phyloP scores from a whole-genome alignment of 2,888 invertebrate species.

The Agriopis marginaria region DNA sequence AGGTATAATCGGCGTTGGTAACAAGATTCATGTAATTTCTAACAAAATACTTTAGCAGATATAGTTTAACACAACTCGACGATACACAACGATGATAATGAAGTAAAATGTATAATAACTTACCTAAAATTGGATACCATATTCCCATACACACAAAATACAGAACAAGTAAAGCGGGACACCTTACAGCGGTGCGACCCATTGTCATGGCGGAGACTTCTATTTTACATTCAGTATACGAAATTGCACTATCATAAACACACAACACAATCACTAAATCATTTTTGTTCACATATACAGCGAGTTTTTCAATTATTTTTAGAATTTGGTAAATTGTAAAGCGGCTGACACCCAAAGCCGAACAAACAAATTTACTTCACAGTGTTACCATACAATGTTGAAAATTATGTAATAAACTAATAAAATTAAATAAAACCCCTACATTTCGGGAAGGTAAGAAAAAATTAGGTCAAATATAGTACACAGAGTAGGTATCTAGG shows the following conservation, averaged over 20 bases:
- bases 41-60: slow-evolving; percentile 14
- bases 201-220: slow-evolving; percentile 83
- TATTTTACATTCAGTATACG: slow-evolving; percentile 71
- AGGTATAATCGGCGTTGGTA: slow-evolving; percentile 23
- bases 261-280: slow-evolving; percentile 73
- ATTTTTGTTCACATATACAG: slow-evolving; percentile 71
- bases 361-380: slow-evolving; percentile 75
- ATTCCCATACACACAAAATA: slow-evolving; percentile 79
- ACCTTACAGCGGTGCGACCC: slow-evolving; percentile 73
- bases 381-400: slow-evolving; percentile 57
- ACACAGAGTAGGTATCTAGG: too few relatives aligned
- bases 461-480: too few relatives aligned
- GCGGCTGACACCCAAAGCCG: slow-evolving; percentile 85
- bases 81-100: slow-evolving; percentile 34
- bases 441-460: too few relatives aligned
- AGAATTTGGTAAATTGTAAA: slow-evolving; percentile 75
- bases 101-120: slow-evolving; percentile 58
- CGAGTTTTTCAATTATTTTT: slow-evolving; percentile 72
- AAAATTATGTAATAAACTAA: not conserved
- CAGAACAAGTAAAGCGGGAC: slow-evolving; percentile 73
- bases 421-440: not conserved
- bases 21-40: slow-evolving; percentile 35
- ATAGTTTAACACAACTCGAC: slow-evolving; percentile 26
- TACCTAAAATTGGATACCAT: slow-evolving; percentile 76
- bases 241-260: slow-evolving; percentile 63